These are phyloP conservation scores for Kryptolebias ocellatus DNA, from an alignment of 2,797 vertebrate species.

Conservation along the genomic window DNA sequence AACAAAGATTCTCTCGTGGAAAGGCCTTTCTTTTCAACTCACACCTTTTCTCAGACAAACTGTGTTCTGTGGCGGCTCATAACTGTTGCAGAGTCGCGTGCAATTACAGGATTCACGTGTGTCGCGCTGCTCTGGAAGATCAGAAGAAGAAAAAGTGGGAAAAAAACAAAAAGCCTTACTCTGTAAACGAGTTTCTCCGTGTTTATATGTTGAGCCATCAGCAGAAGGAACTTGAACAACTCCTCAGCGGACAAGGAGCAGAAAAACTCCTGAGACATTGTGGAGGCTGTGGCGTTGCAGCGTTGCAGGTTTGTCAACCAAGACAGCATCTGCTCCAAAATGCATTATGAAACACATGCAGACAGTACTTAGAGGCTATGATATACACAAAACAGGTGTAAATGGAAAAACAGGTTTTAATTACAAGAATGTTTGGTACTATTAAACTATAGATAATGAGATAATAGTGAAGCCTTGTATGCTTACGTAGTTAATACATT, in stretches of 20 bases:
- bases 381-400: background rate
- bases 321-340: constrained; percentile 72
- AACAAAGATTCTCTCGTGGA: constrained; percentile 24
- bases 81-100: background rate
- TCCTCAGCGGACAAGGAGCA: constrained; percentile 80
- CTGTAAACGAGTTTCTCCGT: constrained; percentile 86
- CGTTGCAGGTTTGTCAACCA: constrained; percentile 70
- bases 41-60: constrained; percentile 21
- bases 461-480: too few species aligned
- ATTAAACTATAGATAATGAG: too few species aligned
- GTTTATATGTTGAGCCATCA: constrained; percentile 84
- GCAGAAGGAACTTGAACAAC: constrained; percentile 83
- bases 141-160: background rate
- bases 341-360: constrained; percentile 13
- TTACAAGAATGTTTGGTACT: too few species aligned
- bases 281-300: constrained; percentile 51
- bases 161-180: constrained; percentile 72
- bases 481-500: too few species aligned
- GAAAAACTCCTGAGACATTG: constrained; percentile 66
- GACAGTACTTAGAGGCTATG: background rate
- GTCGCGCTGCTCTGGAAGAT: background rate
- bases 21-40: constrained; percentile 14
- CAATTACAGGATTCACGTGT: constrained; percentile 12
- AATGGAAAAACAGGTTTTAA: background rate
- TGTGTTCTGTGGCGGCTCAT: background rate